These are phyloP conservation scores for Oryzias dopingdopingensis DNA, from an alignment of 2,797 vertebrate species.

Conservation along the genomic window DNA sequence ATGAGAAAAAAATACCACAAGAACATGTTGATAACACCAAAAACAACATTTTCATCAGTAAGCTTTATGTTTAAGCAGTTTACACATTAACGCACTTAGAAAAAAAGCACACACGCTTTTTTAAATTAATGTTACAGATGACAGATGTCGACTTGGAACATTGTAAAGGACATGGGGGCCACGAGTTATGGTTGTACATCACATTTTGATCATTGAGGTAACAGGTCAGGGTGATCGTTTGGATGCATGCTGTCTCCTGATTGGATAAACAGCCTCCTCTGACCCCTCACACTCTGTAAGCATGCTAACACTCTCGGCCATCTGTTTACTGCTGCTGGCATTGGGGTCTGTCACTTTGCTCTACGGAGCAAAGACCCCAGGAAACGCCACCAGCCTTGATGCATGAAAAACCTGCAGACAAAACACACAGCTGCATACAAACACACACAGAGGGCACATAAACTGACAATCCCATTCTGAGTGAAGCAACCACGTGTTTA, in stretches of 20 bases:
- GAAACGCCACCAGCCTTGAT: constrained; percentile 32
- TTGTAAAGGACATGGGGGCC: constrained; percentile 2
- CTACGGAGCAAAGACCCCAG: constrained; percentile 28
- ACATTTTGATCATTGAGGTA: constrained; percentile 5
- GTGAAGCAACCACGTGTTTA: constrained; percentile 5
- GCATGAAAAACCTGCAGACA: constrained; percentile 32
- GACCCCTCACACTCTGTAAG: constrained; percentile 45
- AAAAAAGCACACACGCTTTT: background rate
- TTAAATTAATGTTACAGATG: background rate
- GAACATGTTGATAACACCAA: no score
- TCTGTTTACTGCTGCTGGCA: constrained; percentile 60
- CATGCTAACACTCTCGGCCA: constrained; percentile 59
- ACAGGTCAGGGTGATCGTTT: constrained; percentile 43
- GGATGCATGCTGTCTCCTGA: constrained; percentile 25
- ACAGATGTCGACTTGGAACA: background rate
- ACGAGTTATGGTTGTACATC: background rate
- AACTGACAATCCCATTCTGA: constrained; percentile 1
- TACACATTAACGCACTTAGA: background rate
- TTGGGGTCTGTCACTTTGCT: constrained; percentile 25
- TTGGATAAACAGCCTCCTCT: constrained; percentile 31
- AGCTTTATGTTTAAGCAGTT: background rate
- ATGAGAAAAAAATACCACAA: no score
- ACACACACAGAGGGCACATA: constrained; percentile 1
- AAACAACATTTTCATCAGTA: no score
- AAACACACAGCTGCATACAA: constrained; percentile 13